Conservation (phyloP, 2,113 vertebrate genomes). For the Sus scrofa region T2T-Sscrofa CM000820.6:3586501-3587000, state of each 20-base stretch:
- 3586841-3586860: neutral
- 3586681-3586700: neutral
- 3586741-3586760: neutral
- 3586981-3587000: neutral
- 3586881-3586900: neutral
- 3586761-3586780: neutral
- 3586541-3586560: neutral
- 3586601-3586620: constrained; percentile 48
- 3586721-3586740: neutral
- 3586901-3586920: neutral
- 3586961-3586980: constrained; percentile 47
- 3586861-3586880: neutral
- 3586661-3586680: neutral
- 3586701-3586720: neutral
- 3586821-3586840: neutral
- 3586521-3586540: neutral
- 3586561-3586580: constrained; percentile 12
- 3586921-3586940: constrained; percentile 36
- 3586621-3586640: constrained; percentile 41
- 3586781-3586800: neutral
- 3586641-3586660: neutral
- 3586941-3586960: constrained; percentile 43
- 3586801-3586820: neutral
- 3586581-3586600: constrained; percentile 57
- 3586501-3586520: constrained; percentile 8